Evolutionary conservation across 23 tunicate genomes (phyloP).

Genomic region (Botrylloides violaceus): DNA sequence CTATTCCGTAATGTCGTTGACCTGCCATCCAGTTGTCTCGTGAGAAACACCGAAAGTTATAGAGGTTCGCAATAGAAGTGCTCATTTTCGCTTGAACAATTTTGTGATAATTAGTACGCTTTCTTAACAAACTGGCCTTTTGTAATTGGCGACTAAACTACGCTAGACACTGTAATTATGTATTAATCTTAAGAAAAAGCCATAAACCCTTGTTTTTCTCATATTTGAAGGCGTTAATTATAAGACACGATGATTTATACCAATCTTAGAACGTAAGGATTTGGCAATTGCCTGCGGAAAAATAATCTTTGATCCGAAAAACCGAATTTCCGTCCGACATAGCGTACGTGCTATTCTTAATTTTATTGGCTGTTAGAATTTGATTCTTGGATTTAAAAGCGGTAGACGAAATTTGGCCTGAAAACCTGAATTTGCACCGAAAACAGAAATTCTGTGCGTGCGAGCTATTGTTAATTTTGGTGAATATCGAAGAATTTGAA

Average conservation of each 20-base stretch:
- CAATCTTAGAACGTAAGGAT: too few relatives aligned
- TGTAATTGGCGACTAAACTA: not conserved
- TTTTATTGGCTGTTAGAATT: too few relatives aligned
- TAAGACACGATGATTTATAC: not conserved
- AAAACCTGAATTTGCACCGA: too few relatives aligned
- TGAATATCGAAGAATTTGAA: too few relatives aligned
- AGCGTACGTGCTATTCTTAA: too few relatives aligned
- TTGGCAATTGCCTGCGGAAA: too few relatives aligned
- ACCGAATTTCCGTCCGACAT: too few relatives aligned
- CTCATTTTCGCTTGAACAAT: not conserved
- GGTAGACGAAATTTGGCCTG: too few relatives aligned
- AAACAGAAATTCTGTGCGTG: too few relatives aligned
- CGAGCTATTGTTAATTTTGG: too few relatives aligned
- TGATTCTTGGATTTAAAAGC: too few relatives aligned
- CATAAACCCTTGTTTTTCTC: not conserved
- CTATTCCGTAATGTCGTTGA: not conserved
- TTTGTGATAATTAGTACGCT: not conserved
- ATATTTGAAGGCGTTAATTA: not conserved
- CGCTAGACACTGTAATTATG: not conserved
- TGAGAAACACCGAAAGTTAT: not conserved
- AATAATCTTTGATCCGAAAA: too few relatives aligned
- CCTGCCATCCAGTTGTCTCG: not conserved
- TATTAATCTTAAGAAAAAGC: not conserved
- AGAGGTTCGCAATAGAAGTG: not conserved
- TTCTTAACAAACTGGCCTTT: not conserved